These are phyloP conservation scores for Tetramorium parvispinum DNA, from an alignment of 1,140 invertebrate species.

Conservation along the genomic window DNA sequence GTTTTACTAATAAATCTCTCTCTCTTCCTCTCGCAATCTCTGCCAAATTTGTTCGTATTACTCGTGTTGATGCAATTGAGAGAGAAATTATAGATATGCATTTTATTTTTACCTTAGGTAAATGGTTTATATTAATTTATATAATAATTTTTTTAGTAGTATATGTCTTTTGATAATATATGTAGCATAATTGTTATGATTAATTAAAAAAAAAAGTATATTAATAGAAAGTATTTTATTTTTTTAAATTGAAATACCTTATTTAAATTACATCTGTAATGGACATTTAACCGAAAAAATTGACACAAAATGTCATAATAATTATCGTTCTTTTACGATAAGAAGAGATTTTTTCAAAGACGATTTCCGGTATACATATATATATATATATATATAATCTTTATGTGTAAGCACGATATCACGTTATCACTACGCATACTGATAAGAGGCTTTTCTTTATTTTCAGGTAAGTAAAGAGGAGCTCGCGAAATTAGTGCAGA, in stretches of 20 bases:
- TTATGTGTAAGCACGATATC: not conserved
- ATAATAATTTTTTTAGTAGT: too few relatives aligned
- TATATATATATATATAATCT: not conserved
- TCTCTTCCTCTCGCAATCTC: not conserved
- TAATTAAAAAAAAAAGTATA: not conserved
- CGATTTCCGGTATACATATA: not conserved
- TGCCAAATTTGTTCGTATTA: not conserved
- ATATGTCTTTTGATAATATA: too few relatives aligned
- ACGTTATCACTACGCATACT: not conserved
- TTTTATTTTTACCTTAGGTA: not conserved
- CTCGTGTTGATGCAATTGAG: too few relatives aligned
- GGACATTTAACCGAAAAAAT: not conserved
- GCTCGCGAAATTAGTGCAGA: slow-evolving; percentile 93
- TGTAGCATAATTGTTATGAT: not conserved
- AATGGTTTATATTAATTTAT: not conserved
- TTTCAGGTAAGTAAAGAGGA: slow-evolving; percentile 95
- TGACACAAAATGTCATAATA: not conserved
- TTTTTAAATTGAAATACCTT: not conserved
- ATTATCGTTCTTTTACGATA: not conserved
- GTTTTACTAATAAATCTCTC: slow-evolving; percentile 4
- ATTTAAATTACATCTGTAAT: not conserved
- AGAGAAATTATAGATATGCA: too few relatives aligned
- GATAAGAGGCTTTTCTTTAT: slow-evolving; percentile 62
- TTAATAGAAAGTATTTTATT: too few relatives aligned
- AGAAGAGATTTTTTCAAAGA: not conserved